phyloP scores from a whole-genome alignment of 2,888 invertebrate species.

The Ochlodes sylvanus region DNA sequence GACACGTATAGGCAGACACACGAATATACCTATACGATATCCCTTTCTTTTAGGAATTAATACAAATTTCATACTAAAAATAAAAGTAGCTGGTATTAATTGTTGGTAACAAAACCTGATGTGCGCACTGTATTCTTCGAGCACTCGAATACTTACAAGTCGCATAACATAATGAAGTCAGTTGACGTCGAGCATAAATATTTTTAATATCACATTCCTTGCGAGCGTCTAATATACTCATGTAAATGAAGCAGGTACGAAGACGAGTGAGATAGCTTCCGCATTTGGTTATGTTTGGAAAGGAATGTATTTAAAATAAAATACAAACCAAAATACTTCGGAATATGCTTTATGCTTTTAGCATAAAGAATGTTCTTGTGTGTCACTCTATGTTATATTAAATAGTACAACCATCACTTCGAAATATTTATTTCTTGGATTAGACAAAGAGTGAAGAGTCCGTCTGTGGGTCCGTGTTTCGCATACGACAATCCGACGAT shows the following conservation, averaged over 20 bases:
- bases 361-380: background rate
- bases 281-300: background rate
- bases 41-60: no score
- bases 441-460: no score
- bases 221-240: conserved; percentile 44
- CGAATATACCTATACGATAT: no score
- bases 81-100: no score
- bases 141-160: conserved; percentile 2
- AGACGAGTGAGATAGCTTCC: background rate
- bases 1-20: no score
- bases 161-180: conserved; percentile 44
- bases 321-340: background rate
- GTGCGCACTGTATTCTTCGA: background rate
- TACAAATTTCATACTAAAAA: no score
- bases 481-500: no score
- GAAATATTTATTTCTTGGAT: no score
- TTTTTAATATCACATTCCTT: conserved; percentile 47
- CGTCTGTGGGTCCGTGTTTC: no score
- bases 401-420: no score
- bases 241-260: conserved; percentile 41
- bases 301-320: background rate
- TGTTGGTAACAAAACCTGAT: background rate
- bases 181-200: conserved; percentile 41
- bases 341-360: no score
- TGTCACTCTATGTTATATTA: no score